Percentiles rank a stretch among this genome's conserved stretches.
Conservation (phyloP, 2,797 vertebrate species). For the Rhabdomys pumilio region DNA sequence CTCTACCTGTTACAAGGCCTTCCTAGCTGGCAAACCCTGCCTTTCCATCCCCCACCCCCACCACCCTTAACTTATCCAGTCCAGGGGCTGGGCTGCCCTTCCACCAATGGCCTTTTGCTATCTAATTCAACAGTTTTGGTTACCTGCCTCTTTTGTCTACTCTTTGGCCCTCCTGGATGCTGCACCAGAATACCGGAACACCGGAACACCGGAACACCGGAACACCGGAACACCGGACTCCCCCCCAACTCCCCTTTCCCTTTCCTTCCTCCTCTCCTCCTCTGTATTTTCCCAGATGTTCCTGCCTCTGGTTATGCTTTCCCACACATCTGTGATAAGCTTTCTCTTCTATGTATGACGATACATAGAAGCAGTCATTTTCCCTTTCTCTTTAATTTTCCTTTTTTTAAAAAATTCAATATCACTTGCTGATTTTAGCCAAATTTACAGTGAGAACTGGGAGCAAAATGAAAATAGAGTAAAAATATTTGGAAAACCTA, state of each 20-base stretch:
- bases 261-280: not conserved
- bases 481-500: not conserved
- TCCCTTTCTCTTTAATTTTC: not conserved
- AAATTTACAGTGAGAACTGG: not conserved
- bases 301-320: not conserved
- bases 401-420: too few species aligned
- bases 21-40: not conserved
- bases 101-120: too few species aligned
- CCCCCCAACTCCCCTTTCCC: not conserved
- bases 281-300: not conserved
- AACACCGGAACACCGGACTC: too few species aligned
- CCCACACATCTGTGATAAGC: not conserved
- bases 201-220: too few species aligned
- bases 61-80: not conserved
- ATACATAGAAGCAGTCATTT: not conserved
- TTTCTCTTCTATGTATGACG: not conserved
- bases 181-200: too few species aligned
- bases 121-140: not conserved
- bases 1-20: not conserved
- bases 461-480: not conserved
- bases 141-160: not conserved
- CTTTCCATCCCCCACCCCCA: accelerated
- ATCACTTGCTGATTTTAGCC: not conserved
- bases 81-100: not conserved
- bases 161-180: not conserved